Conservation (phyloP, 2,113 vertebrate species). For the Sapajus apella region DNA sequence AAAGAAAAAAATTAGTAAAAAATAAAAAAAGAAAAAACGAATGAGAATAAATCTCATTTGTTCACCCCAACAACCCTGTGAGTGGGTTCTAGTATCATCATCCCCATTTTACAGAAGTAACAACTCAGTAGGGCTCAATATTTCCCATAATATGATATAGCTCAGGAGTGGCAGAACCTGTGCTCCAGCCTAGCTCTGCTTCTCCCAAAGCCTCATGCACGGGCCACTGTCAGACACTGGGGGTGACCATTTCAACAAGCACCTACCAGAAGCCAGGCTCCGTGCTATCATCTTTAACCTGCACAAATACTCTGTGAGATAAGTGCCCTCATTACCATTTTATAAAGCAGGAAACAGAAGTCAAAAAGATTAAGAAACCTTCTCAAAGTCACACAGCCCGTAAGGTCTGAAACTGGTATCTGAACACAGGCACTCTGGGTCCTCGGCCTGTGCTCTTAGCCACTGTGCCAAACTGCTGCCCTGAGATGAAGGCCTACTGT, state of each 20-base stretch:
- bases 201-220: neutral
- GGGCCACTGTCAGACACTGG: neutral
- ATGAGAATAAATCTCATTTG: neutral
- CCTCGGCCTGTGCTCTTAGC: neutral
- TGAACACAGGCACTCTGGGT: neutral
- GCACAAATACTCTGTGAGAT: neutral
- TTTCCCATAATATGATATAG: neutral
- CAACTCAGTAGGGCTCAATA: neutral
- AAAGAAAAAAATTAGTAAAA: neutral
- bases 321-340: neutral
- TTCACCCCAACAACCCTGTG: neutral
- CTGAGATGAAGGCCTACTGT: neutral
- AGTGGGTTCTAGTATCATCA: too few relatives aligned
- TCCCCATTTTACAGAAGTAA: neutral
- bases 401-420: neutral
- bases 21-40: neutral
- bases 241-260: neutral
- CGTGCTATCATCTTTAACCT: neutral
- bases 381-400: neutral
- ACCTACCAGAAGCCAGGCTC: neutral
- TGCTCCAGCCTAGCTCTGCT: neutral
- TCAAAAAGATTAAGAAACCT: neutral
- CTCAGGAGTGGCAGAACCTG: neutral
- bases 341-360: conserved; percentile 18
- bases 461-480: neutral